Conservation (phyloP, 1,140 invertebrate genomes). For the Drosophila oshimai region DNA sequence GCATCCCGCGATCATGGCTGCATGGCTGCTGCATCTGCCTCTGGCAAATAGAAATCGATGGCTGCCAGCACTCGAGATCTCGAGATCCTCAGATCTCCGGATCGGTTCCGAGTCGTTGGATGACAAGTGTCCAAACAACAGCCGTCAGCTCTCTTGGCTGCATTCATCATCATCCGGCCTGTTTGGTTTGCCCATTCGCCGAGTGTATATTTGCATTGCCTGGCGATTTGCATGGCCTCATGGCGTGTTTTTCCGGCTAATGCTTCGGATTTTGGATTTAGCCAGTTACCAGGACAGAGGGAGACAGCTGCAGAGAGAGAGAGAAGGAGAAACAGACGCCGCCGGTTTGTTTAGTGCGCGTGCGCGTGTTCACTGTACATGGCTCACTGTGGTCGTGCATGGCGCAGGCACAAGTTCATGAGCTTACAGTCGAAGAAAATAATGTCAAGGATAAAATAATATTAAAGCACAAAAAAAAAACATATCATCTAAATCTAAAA, state of each 20-base stretch:
- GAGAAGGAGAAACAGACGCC: conserved; percentile 26
- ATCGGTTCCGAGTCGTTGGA: conserved; percentile 71
- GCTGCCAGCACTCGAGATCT: conserved; percentile 39
- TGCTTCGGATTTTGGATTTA: conserved; percentile 36
- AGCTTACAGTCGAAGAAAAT: neutral
- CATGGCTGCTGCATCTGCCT: conserved; percentile 45
- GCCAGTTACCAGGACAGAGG: neutral
- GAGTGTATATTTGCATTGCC: conserved; percentile 51
- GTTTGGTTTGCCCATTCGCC: conserved; percentile 68
- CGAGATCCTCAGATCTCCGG: conserved; percentile 14
- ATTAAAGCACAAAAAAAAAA: neutral
- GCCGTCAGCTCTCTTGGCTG: conserved; percentile 54
- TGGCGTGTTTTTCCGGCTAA: conserved; percentile 54
- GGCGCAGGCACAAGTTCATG: conserved; percentile 38
- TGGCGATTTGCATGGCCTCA: conserved; percentile 53
- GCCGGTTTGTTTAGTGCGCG: conserved; percentile 75
- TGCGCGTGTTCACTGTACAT: conserved; percentile 67
- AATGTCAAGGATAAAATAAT: too few relatives aligned
- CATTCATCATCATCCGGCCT: conserved; percentile 66
- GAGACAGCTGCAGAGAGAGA: neutral
- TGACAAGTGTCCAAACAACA: conserved; percentile 70
- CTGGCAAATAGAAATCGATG: conserved; percentile 74
- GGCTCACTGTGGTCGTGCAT: conserved; percentile 27
- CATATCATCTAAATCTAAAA: neutral
- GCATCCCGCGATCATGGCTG: conserved; percentile 10